phyloP scores from a whole-genome alignment of 2,888 invertebrate genomes.

The Andrena trimmerana region DNA sequence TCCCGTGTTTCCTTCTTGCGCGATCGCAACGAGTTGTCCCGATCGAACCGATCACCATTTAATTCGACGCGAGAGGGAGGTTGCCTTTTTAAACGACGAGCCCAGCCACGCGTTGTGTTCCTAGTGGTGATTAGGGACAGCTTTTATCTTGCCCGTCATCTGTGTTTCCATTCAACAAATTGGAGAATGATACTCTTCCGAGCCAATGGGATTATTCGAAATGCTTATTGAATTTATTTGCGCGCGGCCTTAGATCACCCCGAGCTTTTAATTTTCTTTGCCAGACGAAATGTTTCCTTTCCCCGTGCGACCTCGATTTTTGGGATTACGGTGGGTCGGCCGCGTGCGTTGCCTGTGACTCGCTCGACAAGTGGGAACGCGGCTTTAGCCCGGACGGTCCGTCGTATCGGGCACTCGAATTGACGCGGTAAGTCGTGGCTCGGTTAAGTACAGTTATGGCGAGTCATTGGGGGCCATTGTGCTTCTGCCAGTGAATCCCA shows the following conservation, averaged over 20 bases:
- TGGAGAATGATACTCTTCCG: too few species aligned
- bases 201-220: too few species aligned
- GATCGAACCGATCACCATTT: slow-evolving; percentile 14
- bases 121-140: background rate
- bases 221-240: too few species aligned
- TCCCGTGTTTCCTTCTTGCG: slow-evolving; percentile 51
- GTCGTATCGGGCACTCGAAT: slow-evolving; percentile 67
- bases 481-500: slow-evolving; percentile 44
- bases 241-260: too few species aligned
- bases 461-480: slow-evolving; percentile 75
- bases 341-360: background rate
- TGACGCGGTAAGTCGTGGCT: slow-evolving; percentile 69
- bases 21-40: slow-evolving; percentile 47
- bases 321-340: background rate
- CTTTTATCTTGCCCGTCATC: background rate
- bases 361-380: background rate
- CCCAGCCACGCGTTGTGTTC: background rate
- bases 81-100: background rate
- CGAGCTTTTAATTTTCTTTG: too few species aligned
- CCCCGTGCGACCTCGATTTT: too few species aligned
- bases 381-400: background rate
- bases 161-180: too few species aligned
- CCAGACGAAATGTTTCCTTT: too few species aligned
- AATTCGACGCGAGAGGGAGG: slow-evolving; percentile 1
- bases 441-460: slow-evolving; percentile 68